These are phyloP conservation scores for Oopsacas minuta DNA, from an alignment of 37 sponge, comb jelly and placozoan genomes.

Conservation along the genomic window DNA sequence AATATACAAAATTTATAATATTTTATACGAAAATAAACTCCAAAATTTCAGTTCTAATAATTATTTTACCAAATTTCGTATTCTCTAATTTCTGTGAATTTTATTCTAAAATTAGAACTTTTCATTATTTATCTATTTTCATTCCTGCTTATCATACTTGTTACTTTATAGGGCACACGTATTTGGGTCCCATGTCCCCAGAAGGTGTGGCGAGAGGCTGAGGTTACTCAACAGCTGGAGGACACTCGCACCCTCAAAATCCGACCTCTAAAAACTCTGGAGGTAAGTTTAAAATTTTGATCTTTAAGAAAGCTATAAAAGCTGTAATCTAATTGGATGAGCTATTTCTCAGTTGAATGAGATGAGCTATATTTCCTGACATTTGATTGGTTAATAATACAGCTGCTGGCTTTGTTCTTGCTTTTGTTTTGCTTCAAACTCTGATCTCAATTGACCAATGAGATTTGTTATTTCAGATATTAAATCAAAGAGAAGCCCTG, in stretches of 20 bases:
- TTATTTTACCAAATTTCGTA: too few species aligned
- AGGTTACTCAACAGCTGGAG: neutral
- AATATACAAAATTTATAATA: too few species aligned
- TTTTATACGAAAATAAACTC: too few species aligned
- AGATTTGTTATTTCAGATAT: neutral
- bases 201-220: conserved; percentile 14
- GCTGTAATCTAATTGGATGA: neutral
- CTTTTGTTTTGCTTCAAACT: neutral
- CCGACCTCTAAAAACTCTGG: neutral
- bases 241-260: neutral
- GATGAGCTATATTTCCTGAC: neutral
- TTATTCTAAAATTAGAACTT: too few species aligned
- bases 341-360: neutral
- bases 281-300: conserved; percentile 7
- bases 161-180: conserved; percentile 4
- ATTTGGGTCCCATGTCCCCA: conserved; percentile 11
- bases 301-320: neutral
- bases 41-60: too few species aligned
- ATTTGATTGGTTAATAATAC: neutral
- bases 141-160: neutral
- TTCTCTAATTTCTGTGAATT: neutral
- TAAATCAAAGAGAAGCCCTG: neutral
- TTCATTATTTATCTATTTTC: too few species aligned
- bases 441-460: neutral
- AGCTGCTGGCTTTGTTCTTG: neutral